Base-by-base conservation (phyloP, 2,113 vertebrate genomes). In the Centropus unirufus region DNA sequence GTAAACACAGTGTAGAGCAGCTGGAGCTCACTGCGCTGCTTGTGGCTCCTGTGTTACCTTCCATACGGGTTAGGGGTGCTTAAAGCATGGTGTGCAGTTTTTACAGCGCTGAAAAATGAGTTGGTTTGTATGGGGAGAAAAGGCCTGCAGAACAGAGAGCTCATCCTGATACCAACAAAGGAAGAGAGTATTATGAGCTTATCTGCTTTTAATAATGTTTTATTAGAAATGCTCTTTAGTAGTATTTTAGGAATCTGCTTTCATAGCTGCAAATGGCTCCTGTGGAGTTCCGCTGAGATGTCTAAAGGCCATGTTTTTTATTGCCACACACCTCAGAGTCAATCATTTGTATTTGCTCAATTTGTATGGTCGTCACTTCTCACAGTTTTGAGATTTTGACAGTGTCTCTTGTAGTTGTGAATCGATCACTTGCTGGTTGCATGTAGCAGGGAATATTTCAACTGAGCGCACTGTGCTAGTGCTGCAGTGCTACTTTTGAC, bases 371-470 rank as follows among this genome's bases (percentile, higher is more conserved):
- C 92, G 74, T 91, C 94, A 64, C 1, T 90, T 70, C 68, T 96
- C 52, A 74, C 62, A 83, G 20, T 87, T 93, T 84, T 87, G 97
- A 96, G 87, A 58, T 76, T 92, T 96, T 92, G 81, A 96, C 55
- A 21, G 39, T 80, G 26, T 96, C 40, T 89, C 64, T 91, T 89
- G 63, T 54, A 59, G 23, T 67, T 62, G 92, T 97, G 89, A 92
- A 93, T 97, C 93, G 83, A 82, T 96, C 78, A 72, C 57, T 90
- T 94, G 87, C 75, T 79, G 74, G 30, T 66, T 67, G 78, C 8
- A 4, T 61, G 46, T 57, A 49, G 91, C 26, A 68, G 34, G 32
- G 36, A 36, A 14, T 49, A 29, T 91, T 91, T 96, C 62, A 83
- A 29, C 34, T n/a, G 80, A 68, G 26, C 70, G 49, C 39, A 30